These are phyloP conservation scores for Protosalanx chinensis DNA, from an alignment of 2,797 vertebrate genomes.

Conservation along the genomic window DNA sequence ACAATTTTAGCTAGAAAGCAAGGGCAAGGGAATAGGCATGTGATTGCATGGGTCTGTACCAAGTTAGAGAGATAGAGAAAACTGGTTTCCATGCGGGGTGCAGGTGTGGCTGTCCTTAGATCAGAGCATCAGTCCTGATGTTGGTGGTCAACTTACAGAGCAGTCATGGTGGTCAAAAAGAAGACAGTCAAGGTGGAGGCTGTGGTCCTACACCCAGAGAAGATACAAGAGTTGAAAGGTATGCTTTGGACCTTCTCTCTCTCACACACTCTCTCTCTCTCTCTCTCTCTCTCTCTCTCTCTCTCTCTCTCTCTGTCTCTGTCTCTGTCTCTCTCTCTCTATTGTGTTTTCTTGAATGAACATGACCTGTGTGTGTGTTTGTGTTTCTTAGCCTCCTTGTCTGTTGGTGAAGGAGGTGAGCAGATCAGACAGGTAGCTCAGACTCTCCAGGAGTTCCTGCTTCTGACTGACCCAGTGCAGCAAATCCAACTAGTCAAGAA, in stretches of 20 bases:
- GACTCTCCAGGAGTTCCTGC: constrained; percentile 77
- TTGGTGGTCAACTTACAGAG: constrained; percentile 14
- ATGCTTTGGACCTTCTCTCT: constrained; percentile 10
- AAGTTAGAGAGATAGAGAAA: neutral
- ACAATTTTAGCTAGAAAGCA: no score
- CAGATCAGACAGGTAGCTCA: constrained; percentile 74
- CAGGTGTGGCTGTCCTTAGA: neutral
- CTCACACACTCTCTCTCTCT: neutral
- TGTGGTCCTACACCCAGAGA: constrained; percentile 72
- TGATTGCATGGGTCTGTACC: no score
- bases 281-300: no score
- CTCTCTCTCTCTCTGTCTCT: neutral
- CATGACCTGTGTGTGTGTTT: constrained; percentile 1
- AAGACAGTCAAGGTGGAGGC: constrained; percentile 80
- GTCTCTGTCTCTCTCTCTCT: neutral
- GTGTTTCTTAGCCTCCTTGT: constrained; percentile 61
- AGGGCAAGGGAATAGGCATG: no score
- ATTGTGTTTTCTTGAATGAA: neutral
- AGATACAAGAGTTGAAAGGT: constrained; percentile 78
- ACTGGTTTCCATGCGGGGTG: no score
- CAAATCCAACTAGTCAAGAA: constrained; percentile 89
- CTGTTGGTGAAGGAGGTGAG: constrained; percentile 67
- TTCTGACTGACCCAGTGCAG: constrained; percentile 80
- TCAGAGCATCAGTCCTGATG: neutral
- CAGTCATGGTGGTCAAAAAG: constrained; percentile 90